A percentile compares a stretch with the other conserved stretches of the same genome.
These are phyloP conservation scores for Phyllotis vaccarum DNA, from an alignment of 2,797 vertebrate species.

Conservation along the genomic window DNA sequence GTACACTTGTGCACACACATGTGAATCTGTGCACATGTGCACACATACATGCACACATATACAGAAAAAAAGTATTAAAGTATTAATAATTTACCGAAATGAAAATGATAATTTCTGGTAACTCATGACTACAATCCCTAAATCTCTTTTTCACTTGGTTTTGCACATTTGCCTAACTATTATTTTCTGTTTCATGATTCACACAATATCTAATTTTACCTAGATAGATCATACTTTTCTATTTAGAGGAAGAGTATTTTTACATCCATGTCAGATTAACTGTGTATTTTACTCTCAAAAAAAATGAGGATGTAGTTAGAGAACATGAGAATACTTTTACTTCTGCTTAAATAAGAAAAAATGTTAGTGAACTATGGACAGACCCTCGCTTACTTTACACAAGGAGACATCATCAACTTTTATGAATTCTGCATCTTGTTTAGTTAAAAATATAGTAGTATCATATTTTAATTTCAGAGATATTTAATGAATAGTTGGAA, in stretches of 20 bases:
- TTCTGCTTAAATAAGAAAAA: conserved; percentile 54
- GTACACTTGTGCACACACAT: too few species aligned
- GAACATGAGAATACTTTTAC: conserved; percentile 70
- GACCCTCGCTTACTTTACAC: background rate
- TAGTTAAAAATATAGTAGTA: background rate
- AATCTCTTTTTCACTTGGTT: conserved; percentile 32
- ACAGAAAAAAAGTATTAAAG: background rate
- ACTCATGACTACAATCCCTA: background rate
- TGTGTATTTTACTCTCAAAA: conserved; percentile 36
- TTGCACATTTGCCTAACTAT: background rate
- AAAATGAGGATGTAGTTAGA: conserved; percentile 60
- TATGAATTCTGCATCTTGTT: conserved; percentile 1
- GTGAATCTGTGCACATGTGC: background rate
- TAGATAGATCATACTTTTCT: conserved; percentile 57
- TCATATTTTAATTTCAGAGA: conserved; percentile 1
- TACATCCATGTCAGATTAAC: conserved; percentile 48
- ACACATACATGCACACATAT: too few species aligned
- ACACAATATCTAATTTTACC: conserved; percentile 47
- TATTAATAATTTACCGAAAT: background rate
- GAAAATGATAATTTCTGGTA: conserved; percentile 4
- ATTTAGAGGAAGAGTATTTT: conserved; percentile 69
- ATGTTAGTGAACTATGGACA: background rate
- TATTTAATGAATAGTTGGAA: background rate
- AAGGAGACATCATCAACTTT: background rate
- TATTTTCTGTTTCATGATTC: background rate